Conservation (phyloP, 1,140 invertebrate genomes). For the Eueides isabella region DNA sequence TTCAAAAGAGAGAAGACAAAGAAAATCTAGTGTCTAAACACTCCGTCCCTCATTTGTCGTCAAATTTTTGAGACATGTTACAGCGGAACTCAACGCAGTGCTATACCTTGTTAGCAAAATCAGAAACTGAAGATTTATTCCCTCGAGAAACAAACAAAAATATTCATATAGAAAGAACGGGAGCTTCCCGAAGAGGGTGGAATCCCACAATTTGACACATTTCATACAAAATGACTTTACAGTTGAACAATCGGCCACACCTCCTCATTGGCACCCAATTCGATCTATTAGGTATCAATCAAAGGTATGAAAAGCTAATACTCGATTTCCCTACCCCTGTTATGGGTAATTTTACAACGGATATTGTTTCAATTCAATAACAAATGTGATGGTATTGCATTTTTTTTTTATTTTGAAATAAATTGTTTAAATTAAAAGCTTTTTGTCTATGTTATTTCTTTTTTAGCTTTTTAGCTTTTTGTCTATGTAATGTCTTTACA, state of each 20-base stretch:
- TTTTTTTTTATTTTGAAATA: constrained; percentile 21
- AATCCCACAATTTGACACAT: background rate
- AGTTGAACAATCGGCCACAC: background rate
- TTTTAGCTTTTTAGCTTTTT: no score
- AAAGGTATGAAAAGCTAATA: constrained; percentile 46
- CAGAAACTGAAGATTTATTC: no score
- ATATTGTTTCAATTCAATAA: constrained; percentile 48
- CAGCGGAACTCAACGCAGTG: no score
- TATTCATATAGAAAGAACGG: background rate
- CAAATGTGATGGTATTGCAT: constrained; percentile 35
- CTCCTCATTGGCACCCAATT: constrained; percentile 5
- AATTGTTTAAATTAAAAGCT: background rate
- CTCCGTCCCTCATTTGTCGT: no score
- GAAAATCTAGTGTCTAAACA: no score
- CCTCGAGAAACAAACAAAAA: no score
- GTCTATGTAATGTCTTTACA: no score
- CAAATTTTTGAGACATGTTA: no score
- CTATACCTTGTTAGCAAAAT: no score
- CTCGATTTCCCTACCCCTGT: constrained; percentile 48
- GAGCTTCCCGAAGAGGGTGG: background rate
- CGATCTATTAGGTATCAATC: constrained; percentile 36
- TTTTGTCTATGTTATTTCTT: background rate
- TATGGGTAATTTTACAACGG: constrained; percentile 52
- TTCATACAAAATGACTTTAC: constrained; percentile 5
- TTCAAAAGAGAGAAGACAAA: no score